phyloP scores from a whole-genome alignment of 2,113 vertebrate genomes.

The Microtus ochrogaster region DNA sequence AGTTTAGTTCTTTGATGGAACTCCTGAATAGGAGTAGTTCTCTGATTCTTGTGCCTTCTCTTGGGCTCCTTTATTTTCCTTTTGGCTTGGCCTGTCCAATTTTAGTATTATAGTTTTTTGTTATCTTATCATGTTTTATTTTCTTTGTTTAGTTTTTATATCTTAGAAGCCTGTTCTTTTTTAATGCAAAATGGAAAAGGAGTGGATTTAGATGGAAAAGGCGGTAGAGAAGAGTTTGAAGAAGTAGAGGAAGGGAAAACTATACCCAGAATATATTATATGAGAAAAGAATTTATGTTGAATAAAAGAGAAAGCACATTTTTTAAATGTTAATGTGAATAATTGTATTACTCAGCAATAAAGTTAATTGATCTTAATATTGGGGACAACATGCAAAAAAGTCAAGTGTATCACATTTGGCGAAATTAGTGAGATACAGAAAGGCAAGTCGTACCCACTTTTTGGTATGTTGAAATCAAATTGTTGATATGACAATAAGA shows the following conservation, averaged over 20 bases:
- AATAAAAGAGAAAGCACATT: neutral
- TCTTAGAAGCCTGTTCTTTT: neutral
- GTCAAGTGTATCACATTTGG: neutral
- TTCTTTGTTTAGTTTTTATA: neutral
- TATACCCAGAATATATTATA: neutral
- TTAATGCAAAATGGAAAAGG: neutral
- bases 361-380: neutral
- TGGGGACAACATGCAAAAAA: neutral
- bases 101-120: neutral
- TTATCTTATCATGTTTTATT: neutral
- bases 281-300: neutral
- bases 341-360: neutral
- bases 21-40: neutral
- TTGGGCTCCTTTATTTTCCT: neutral
- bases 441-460: neutral
- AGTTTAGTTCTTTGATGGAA: neutral
- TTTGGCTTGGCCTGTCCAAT: neutral
- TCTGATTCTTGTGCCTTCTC: neutral
- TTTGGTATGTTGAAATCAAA: neutral
- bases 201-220: neutral
- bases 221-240: neutral
- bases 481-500: neutral
- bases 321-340: neutral
- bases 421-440: neutral
- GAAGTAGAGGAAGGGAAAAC: neutral